phyloP scores from a whole-genome alignment of 2,888 invertebrate species.

The Formica aserva region DNA sequence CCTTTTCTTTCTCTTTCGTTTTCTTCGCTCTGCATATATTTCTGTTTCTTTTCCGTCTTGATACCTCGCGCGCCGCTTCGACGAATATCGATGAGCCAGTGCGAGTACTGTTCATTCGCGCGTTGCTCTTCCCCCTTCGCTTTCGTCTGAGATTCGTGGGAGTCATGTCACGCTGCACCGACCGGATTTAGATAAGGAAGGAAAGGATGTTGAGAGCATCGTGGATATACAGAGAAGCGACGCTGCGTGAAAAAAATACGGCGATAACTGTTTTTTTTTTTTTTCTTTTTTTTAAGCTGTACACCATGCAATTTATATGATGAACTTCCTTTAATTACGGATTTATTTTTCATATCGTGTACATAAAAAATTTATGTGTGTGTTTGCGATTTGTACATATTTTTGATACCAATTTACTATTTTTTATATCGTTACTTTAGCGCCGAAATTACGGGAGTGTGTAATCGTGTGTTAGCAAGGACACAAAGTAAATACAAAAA shows the following conservation, averaged over 20 bases:
- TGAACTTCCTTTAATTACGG: not conserved
- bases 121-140: constrained; percentile 43
- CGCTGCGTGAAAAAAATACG: not conserved
- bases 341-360: not conserved
- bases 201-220: constrained; percentile 26
- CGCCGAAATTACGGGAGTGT: not conserved
- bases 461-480: not conserved
- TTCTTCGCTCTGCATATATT: constrained; percentile 3
- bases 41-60: constrained; percentile 48
- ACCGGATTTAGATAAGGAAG: constrained; percentile 56
- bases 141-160: constrained; percentile 55
- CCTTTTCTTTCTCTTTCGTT: not conserved
- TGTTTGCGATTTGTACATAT: not conserved
- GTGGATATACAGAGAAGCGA: not conserved
- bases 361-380: not conserved
- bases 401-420: not conserved
- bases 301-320: not conserved
- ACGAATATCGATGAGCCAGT: constrained; percentile 71
- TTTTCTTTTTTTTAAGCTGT: not conserved
- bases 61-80: constrained; percentile 51
- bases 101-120: constrained; percentile 57
- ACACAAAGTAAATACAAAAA: not conserved
- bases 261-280: not conserved
- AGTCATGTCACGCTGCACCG: constrained; percentile 49
- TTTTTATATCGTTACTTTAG: not conserved